phyloP scores from a whole-genome alignment of 2,888 invertebrate species.

The Liopterus haemorrhoidalis region DNA sequence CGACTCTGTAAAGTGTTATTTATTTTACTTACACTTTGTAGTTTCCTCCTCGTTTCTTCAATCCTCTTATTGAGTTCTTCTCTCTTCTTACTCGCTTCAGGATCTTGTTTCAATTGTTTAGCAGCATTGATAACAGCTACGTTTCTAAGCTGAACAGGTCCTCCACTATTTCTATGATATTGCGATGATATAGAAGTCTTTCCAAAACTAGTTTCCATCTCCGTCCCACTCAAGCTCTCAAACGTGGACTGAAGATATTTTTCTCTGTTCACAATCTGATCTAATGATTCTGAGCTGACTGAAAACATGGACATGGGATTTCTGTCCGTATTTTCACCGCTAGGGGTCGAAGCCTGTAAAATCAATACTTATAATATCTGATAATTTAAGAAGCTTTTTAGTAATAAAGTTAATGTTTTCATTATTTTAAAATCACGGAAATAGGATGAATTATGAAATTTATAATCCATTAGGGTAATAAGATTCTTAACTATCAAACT shows the following conservation, averaged over 20 bases:
- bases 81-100: slow-evolving; percentile 59
- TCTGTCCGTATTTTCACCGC: slow-evolving; percentile 73
- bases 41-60: slow-evolving; percentile 76
- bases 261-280: slow-evolving; percentile 53
- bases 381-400: slow-evolving; percentile 6
- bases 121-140: slow-evolving; percentile 52
- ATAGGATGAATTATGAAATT: background rate
- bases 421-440: background rate
- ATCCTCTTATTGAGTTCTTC: slow-evolving; percentile 78
- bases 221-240: slow-evolving; percentile 65
- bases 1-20: no score
- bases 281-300: slow-evolving; percentile 65
- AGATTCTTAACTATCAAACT: no score
- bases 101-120: slow-evolving; percentile 53
- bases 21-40: slow-evolving; percentile 85
- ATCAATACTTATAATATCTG: slow-evolving; percentile 9
- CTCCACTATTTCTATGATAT: slow-evolving; percentile 41
- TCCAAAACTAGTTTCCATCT: slow-evolving; percentile 44
- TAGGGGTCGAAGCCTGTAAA: slow-evolving; percentile 67
- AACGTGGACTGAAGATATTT: slow-evolving; percentile 62
- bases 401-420: background rate
- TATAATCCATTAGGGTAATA: slow-evolving; percentile 3
- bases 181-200: slow-evolving; percentile 62
- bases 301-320: slow-evolving; percentile 66
- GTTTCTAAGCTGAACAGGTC: slow-evolving; percentile 45